Percentiles rank a stretch among this genome's conserved stretches.
These are phyloP conservation scores for Naja naja DNA, from an alignment of 2,113 vertebrate species.

Conservation along the genomic window DNA sequence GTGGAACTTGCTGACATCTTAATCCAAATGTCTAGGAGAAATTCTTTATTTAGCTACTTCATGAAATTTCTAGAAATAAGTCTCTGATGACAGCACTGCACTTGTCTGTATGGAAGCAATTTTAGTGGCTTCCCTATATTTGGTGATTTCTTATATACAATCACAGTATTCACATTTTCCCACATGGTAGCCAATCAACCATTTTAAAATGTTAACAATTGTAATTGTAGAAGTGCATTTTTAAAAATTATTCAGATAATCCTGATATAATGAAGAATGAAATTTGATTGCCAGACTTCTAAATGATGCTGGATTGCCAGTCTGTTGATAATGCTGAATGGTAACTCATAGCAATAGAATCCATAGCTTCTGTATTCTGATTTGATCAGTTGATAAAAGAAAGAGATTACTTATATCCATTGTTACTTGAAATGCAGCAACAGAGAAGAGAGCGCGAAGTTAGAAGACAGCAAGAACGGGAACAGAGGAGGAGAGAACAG, in stretches of 20 bases:
- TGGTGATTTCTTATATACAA: background rate
- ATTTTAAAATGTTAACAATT: background rate
- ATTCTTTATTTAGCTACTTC: background rate
- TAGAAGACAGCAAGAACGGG: slow-evolving; percentile 93
- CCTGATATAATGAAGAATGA: background rate
- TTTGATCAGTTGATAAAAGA: background rate
- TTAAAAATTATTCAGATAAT: background rate
- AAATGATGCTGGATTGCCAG: background rate
- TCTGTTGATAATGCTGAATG: background rate
- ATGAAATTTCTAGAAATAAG: background rate
- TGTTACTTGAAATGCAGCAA: slow-evolving; percentile 74
- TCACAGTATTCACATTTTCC: background rate
- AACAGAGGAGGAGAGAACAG: slow-evolving; percentile 93
- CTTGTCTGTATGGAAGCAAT: background rate
- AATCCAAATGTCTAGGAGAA: background rate
- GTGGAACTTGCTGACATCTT: background rate
- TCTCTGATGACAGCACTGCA: background rate
- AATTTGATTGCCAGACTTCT: background rate
- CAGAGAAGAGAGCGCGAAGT: slow-evolving; percentile 95
- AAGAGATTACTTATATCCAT: slow-evolving; percentile 48
- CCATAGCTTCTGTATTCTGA: background rate
- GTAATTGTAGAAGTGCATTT: background rate
- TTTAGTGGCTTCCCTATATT: background rate
- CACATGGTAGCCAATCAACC: background rate
- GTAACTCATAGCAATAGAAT: background rate